Evolutionary conservation across 2,797 vertebrate genomes (phyloP).

Genomic region (Gymnoscopelus braueri): DNA sequence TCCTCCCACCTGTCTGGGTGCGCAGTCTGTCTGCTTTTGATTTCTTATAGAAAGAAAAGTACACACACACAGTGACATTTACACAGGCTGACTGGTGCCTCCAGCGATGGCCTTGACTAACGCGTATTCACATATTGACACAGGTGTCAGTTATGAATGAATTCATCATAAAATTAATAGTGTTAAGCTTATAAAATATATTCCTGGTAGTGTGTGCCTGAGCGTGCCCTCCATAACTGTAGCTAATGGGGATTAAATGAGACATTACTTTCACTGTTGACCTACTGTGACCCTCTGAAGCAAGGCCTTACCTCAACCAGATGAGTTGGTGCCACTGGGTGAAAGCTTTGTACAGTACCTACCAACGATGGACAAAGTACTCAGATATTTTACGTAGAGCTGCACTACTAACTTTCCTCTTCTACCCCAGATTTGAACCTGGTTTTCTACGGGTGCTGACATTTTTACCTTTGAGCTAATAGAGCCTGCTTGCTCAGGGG

Average conservation of each 20-base stretch:
- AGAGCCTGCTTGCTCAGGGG: no score
- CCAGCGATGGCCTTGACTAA: slow-evolving; percentile 62
- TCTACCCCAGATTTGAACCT: no score
- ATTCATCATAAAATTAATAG: slow-evolving; percentile 63
- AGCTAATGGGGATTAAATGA: slow-evolving; percentile 66
- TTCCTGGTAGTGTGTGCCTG: slow-evolving; percentile 23
- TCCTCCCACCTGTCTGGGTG: slow-evolving; percentile 21
- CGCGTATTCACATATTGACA: slow-evolving; percentile 60
- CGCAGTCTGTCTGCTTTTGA: slow-evolving; percentile 31
- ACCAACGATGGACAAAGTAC: no score
- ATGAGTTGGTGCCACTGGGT: no score
- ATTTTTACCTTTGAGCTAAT: no score
- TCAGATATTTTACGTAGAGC: no score
- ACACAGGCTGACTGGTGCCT: slow-evolving; percentile 46
- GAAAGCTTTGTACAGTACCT: no score
- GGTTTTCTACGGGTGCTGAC: no score
- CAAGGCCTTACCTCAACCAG: slow-evolving; percentile 14
- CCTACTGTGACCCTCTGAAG: slow-evolving; percentile 53
- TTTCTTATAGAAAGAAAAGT: slow-evolving; percentile 38
- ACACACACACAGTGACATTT: slow-evolving; percentile 61
- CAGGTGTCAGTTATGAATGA: slow-evolving; percentile 56
- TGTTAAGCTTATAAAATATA: slow-evolving; percentile 33
- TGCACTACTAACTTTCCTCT: no score
- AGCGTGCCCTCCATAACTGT: slow-evolving; percentile 45
- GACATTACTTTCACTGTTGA: slow-evolving; percentile 46